Base-by-base conservation (phyloP, 2,797 vertebrate genomes). In the Denticeps clupeoides region DNA sequence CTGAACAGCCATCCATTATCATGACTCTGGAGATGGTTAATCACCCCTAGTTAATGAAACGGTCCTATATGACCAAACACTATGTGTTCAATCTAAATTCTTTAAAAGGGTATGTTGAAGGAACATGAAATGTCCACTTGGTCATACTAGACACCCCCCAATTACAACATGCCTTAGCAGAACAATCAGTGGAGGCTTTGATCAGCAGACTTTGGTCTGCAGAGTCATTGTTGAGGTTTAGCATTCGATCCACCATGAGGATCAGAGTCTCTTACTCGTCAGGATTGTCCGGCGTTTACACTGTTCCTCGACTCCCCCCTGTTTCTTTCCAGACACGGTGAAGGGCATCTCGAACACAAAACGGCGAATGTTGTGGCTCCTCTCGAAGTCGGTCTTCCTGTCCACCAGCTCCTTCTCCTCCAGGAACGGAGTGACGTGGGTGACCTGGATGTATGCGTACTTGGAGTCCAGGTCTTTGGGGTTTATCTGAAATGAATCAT, bases 311-410 rank as follows among this genome's bases (percentile, higher is more conserved):
- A 98, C 88, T 0, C 90, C 89, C 1, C 94, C 94, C 58, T 94
- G 93, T 62, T 92, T 88, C 62, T 93, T 97, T 24, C 94, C 94
- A 0, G 88, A 81, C 56, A 93, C 85, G 11, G 94, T 98, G 64
- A 97, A 98, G n/a, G 94, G 94, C 89, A 91, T 96, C 79, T 98
- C 94, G 31, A 97, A 98, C 65, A 96, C 90, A 67, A 98, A 97
- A 33, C 93, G 89, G 1, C 91, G 89, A 42, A 97, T 91, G 64
- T 96, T 97, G 65, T 98, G 94, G 64, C 84, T 90, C 59, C 85
- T 90, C 69, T 98, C 94, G 28, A 98, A 98, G 53, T 97, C 93
- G 0, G 93, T 97, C 71, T 86, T 93, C 64, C 93, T 81, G 66
- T 98, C 93, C 25, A 81, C 84, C 50, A 92, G 60, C 66, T 98